These are phyloP conservation scores for Perithous albicinctus DNA, from an alignment of 2,888 invertebrate genomes.

Conservation along the genomic window DNA sequence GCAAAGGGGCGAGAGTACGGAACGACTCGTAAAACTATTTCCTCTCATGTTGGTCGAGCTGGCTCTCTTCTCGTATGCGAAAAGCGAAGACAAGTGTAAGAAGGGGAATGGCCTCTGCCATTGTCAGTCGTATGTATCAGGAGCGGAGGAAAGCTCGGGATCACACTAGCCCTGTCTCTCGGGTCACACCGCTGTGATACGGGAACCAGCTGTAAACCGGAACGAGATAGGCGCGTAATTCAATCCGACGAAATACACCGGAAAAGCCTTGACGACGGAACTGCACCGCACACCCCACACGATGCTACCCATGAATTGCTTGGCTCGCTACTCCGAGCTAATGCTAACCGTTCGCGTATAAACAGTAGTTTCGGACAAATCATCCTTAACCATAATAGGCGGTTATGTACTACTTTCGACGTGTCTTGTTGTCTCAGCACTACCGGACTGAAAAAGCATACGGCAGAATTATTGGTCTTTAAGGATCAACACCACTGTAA, in stretches of 20 bases:
- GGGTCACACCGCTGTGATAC: conserved; percentile 24
- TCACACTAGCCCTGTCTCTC: conserved; percentile 32
- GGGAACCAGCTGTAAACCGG: conserved; percentile 47
- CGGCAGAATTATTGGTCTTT: too few relatives aligned
- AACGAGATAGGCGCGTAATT: conserved; percentile 48
- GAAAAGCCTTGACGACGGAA: conserved; percentile 38
- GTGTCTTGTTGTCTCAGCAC: conserved; percentile 3
- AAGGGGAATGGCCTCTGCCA: neutral
- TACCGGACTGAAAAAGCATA: too few relatives aligned
- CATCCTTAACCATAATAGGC: conserved; percentile 53
- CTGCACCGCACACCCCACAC: conserved; percentile 4
- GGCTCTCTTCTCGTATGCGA: neutral
- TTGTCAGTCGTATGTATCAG: neutral
- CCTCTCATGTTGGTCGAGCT: conserved; percentile 32
- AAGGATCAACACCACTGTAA: too few relatives aligned
- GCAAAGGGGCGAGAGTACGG: conserved; percentile 6
- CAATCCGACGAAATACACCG: conserved; percentile 47
- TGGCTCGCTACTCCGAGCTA: conserved; percentile 28
- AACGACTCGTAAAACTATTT: conserved; percentile 56
- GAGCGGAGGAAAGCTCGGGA: conserved; percentile 13
- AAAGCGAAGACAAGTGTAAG: neutral
- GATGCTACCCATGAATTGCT: neutral
- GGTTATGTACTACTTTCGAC: conserved; percentile 41
- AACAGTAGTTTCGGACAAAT: conserved; percentile 60
- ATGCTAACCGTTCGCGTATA: conserved; percentile 50